Evolutionary conservation across 2,113 vertebrate genomes (phyloP), one percentile per base, ranked within the genome.

Genomic region (Trochalopteron elliotii): DNA sequence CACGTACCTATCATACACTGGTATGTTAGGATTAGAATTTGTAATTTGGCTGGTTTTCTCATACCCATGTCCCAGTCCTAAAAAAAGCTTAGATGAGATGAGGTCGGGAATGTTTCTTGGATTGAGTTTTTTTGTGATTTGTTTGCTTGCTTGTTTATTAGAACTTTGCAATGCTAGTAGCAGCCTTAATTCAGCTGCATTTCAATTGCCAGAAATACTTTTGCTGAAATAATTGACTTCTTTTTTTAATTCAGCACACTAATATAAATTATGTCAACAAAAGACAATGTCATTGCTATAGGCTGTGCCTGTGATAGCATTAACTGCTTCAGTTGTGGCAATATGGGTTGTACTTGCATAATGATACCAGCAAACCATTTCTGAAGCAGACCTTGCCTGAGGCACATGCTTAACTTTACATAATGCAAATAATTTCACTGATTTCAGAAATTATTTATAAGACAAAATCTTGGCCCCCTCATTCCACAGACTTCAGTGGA

Each of bases 371-470:
- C 40, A 93, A 87, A 67, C 75, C 33, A n/a, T 83, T 91, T 93
- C 68, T 90, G 67, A 88, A 91, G 53, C n/a, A 85, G 70, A 83
- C 63, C 77, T 92, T 94, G 61, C 91, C 81, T 59, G 63, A 90
- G 85, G 93, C 68, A 67, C 65, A 17, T n/a, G 47, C 55, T 85
- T 77, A 83, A 47, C 50, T 95, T 95, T 88, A 63, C 55, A n/a
- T 68, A 83, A 67, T 76, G 64, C 53, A 87, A 83, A 85, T 92
- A 83, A 82, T 95, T 88, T 39, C 40, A 65, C 31, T 86, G 67
- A 85, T 93, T 94, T 95, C 27, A 64, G 79, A 72, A 93, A 82
- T 78, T 70, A 68, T 86, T 93, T 83, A 33, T 68, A 49, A 79
- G 74, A 79, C 53, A 84, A 83, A 94, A 74, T 72, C 55, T 65